Conservation (phyloP, 2,113 vertebrate genomes). For the Todiramphus chloris region DNA sequence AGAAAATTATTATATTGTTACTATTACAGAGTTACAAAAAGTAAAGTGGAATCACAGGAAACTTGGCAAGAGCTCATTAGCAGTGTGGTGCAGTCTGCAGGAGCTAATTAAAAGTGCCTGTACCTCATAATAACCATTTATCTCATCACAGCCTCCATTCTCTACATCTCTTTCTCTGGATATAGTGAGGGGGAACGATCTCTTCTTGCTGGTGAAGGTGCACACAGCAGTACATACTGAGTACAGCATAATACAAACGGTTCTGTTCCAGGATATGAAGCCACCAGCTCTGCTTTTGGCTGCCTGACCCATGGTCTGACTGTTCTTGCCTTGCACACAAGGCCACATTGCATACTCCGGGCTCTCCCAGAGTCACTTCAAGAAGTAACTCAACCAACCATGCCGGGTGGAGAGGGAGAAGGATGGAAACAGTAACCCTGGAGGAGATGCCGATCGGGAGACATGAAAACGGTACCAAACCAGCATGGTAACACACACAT, state of each 20-base stretch:
- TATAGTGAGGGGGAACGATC: background rate
- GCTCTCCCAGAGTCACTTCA: background rate
- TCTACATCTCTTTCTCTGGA: background rate
- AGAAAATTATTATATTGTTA: conserved; percentile 39
- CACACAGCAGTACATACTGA: background rate
- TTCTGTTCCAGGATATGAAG: conserved; percentile 67
- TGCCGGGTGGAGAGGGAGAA: rapidly evolving
- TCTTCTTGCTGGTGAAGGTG: background rate
- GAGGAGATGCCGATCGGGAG: background rate
- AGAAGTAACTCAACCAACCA: background rate
- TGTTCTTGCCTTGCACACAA: conserved; percentile 69
- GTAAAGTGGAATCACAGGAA: conserved; percentile 40
- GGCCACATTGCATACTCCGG: background rate
- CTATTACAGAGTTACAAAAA: conserved; percentile 50
- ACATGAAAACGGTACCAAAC: background rate
- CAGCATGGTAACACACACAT: background rate
- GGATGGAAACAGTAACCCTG: background rate
- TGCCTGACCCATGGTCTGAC: conserved; percentile 70
- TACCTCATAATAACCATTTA: conserved; percentile 54
- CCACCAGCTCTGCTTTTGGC: conserved; percentile 61
- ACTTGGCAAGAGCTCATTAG: conserved; percentile 63
- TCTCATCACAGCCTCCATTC: conserved; percentile 13
- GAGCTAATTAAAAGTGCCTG: conserved; percentile 58
- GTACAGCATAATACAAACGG: background rate
- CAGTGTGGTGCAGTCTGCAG: conserved; percentile 42